Conservation (phyloP, 1,140 invertebrate species). For the Bilobella aurantiaca region DNA sequence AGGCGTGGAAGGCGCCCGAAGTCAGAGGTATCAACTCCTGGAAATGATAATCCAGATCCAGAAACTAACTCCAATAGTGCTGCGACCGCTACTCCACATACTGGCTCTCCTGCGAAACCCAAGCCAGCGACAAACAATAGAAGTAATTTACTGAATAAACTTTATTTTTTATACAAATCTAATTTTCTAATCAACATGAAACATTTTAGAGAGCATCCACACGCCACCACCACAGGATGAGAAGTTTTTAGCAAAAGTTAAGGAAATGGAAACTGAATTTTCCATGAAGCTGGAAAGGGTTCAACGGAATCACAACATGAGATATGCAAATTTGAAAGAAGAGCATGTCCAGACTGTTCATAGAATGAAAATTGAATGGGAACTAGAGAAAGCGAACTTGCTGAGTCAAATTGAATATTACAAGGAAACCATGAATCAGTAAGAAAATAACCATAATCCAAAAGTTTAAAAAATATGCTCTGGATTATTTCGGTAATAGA, state of each 20-base stretch:
- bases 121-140: too few species aligned
- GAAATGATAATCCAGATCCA: background rate
- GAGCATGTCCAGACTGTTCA: background rate
- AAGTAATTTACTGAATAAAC: too few species aligned
- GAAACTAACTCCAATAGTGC: background rate
- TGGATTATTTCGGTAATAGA: too few species aligned
- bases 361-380: constrained; percentile 10
- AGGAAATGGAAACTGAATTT: background rate
- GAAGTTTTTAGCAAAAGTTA: background rate
- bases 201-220: too few species aligned
- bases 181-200: too few species aligned
- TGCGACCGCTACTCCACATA: background rate
- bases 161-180: too few species aligned
- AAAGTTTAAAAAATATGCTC: background rate
- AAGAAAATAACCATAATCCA: background rate
- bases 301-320: background rate
- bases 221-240: background rate
- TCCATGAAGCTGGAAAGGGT: background rate
- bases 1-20: too few species aligned
- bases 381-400: background rate
- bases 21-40: too few species aligned
- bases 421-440: background rate
- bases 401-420: background rate
- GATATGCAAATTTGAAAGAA: constrained; percentile 5
- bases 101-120: too few species aligned